Percentiles rank a stretch among this genome's conserved stretches.
Conservation (phyloP, 2,113 vertebrate genomes). For the Gymnocephalus cernua region DNA sequence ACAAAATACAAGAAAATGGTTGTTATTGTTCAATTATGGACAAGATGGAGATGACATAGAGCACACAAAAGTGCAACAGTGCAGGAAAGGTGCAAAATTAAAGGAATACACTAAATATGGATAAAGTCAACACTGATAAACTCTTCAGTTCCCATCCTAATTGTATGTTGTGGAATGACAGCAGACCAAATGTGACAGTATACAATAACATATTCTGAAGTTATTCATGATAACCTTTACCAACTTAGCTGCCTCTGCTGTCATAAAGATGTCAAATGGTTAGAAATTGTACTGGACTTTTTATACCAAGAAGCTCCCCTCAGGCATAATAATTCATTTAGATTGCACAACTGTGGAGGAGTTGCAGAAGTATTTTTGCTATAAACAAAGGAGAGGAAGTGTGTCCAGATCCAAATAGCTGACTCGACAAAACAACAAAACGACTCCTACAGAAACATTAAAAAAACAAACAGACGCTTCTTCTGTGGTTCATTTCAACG, state of each 20-base stretch:
- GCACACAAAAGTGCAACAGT: not conserved
- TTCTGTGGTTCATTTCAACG: not conserved
- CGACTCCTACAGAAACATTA: not conserved
- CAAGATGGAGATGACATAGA: not conserved
- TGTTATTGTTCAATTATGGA: not conserved
- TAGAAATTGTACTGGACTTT: not conserved
- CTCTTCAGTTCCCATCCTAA: not conserved
- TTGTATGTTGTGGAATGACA: not conserved
- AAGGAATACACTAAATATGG: not conserved
- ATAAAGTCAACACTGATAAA: not conserved
- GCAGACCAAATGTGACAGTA: not conserved
- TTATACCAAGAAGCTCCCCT: not conserved
- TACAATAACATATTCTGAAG: too few species aligned
- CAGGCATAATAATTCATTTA: not conserved
- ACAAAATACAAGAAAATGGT: not conserved
- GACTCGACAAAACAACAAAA: conserved; percentile 9
- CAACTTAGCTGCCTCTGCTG: not conserved
- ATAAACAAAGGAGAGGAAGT: not conserved
- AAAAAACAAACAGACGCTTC: not conserved
- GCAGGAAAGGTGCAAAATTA: not conserved
- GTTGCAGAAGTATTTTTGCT: conserved; percentile 3
- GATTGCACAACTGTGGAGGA: not conserved
- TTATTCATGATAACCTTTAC: too few species aligned
- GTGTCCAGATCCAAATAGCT: conserved; percentile 28
- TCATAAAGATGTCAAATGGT: not conserved